Evolutionary conservation across 2,797 vertebrate species (phyloP).

Genomic region (Clarias fuscus): DNA sequence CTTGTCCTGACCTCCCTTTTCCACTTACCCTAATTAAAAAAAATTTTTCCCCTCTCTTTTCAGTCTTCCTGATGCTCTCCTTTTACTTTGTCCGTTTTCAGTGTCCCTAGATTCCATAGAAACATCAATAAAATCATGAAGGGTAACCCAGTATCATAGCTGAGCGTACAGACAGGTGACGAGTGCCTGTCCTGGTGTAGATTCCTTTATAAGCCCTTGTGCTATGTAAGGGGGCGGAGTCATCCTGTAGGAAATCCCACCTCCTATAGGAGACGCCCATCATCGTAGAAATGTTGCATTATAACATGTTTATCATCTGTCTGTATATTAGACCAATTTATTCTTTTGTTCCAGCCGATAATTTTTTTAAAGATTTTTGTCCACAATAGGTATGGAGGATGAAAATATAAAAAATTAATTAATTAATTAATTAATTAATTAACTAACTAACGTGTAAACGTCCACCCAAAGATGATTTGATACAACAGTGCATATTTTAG

Average conservation of each 20-base stretch:
- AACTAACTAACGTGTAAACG: neutral
- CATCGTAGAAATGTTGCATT: neutral
- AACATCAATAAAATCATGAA: neutral
- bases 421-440: no score
- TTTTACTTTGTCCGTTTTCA: neutral
- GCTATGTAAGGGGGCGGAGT: neutral
- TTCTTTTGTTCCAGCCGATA: neutral
- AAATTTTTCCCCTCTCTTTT: conserved; percentile 2
- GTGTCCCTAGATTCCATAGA: neutral
- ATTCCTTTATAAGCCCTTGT: neutral
- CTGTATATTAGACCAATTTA: neutral
- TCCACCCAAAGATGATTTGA: neutral
- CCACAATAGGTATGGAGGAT: neutral
- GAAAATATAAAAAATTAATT: neutral
- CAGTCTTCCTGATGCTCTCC: conserved; percentile 9
- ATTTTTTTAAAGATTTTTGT: neutral
- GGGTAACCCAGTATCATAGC: neutral
- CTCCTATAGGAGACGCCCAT: neutral
- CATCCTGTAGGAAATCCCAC: neutral
- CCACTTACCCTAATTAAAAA: conserved; percentile 2
- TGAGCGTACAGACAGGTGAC: neutral
- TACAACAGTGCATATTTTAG: neutral
- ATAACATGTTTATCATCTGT: neutral
- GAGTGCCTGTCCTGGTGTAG: no score
- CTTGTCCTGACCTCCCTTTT: neutral